Base-by-base conservation (phyloP, 2,113 vertebrate species). In the Rhinichthys klamathensis region DNA sequence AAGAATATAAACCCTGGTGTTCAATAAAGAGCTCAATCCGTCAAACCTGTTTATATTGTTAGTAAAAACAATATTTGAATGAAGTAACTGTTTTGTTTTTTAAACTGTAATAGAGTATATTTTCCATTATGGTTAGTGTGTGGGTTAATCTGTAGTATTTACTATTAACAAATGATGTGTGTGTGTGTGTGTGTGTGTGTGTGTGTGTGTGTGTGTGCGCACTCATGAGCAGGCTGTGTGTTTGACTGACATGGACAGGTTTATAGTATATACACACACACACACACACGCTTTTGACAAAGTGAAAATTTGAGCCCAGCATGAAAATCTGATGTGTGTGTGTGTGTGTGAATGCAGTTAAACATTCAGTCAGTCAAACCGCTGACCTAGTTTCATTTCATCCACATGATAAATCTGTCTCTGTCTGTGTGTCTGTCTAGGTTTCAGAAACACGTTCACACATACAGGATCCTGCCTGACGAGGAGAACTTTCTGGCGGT, bases 401-500 rank as follows among this genome's bases (percentile, higher is more conserved):
- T 4, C 30, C 46, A 23, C 51, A 6, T 60, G 54, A 58, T 35
- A 12, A 58, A 35, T 15, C n/a, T 27, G 6, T 80, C 13, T 86
- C 13, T 65, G 11, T 63, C 27, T 90, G 35, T 90, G 2, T 78
- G 69, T 87, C 4, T 85, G 82, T 46, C 12, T 92, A 99, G 98
- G 89, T 99, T 95, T 91, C 98, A 99, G 95, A 99, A 98, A 83
- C 98, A 99, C 1, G 98, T 99, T 35, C 98, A 99, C 90, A 99
- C 97, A 0, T 99, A 99, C 91, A 95, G 97, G 73, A 97, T 99
- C 89, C 94, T 99, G 78, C 98, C 97, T 0, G 98, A 99, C 9
- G 98, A 98, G 15, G 98, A 99, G 63, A 97, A 96, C 80, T 97
- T 96, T 88, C 92, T 99, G 90, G 97, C 98, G 0, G 98, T 99